Percentiles rank a stretch among this genome's conserved stretches.
Evolutionary conservation across 2,888 invertebrate genomes (phyloP).

Genomic region (Isoperla grammatica): DNA sequence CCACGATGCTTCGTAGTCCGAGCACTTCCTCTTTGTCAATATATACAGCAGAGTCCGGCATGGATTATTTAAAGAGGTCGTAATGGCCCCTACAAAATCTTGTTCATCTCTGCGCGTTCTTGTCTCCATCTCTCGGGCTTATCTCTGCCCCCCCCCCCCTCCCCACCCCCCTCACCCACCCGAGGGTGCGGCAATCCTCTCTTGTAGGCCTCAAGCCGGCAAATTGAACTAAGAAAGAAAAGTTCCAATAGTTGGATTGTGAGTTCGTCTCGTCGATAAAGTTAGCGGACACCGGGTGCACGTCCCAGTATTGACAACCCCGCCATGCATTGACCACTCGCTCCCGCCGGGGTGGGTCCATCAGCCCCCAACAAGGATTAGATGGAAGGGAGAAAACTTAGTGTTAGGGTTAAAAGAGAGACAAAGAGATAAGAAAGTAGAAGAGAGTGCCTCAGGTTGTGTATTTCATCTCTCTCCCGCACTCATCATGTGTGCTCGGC

Average conservation of each 20-base stretch:
- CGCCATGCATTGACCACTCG: slow-evolving; percentile 25
- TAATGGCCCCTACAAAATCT: slow-evolving; percentile 30
- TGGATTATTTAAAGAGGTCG: slow-evolving; percentile 32
- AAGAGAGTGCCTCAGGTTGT: slow-evolving; percentile 19
- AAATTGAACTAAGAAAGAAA: slow-evolving; percentile 25
- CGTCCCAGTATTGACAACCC: slow-evolving; percentile 23
- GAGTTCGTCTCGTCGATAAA: slow-evolving; percentile 26
- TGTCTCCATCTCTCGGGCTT: slow-evolving; percentile 21
- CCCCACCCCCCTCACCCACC: slow-evolving; percentile 5
- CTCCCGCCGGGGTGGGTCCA: slow-evolving; percentile 30
- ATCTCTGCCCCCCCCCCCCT: neutral
- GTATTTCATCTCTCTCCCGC: slow-evolving; percentile 17
- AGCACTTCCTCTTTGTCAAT: slow-evolving; percentile 27
- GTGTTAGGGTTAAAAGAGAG: slow-evolving; percentile 23
- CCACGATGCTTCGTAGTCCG: slow-evolving; percentile 6
- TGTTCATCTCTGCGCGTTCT: slow-evolving; percentile 20
- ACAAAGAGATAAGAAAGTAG: slow-evolving; percentile 40
- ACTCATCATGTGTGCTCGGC: slow-evolving; percentile 21
- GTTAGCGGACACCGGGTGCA: slow-evolving; percentile 26
- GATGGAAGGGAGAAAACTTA: slow-evolving; percentile 19
- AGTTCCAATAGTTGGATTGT: slow-evolving; percentile 27
- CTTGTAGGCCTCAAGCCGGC: slow-evolving; percentile 21
- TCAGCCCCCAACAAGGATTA: slow-evolving; percentile 20
- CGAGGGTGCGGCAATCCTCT: slow-evolving; percentile 19
- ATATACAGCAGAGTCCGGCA: slow-evolving; percentile 21